Evolutionary conservation across 2,797 vertebrate genomes (phyloP).

Genomic region (Poeciliopsis paucimaculata): DNA sequence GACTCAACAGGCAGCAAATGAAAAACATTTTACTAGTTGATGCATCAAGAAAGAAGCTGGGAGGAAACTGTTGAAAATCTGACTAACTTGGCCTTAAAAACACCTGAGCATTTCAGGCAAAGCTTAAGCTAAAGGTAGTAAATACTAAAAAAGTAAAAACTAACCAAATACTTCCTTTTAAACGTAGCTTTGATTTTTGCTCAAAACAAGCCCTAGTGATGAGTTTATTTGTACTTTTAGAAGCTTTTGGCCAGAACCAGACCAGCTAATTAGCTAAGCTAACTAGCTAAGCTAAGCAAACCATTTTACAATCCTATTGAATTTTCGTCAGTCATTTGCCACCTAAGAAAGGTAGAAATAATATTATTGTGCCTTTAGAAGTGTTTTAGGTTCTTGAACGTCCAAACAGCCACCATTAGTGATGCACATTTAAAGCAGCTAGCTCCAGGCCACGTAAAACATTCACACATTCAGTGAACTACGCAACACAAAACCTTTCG

Average conservation of each 20-base stretch:
- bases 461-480: slow-evolving; percentile 43
- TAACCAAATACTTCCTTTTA: background rate
- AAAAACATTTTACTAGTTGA: background rate
- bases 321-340: background rate
- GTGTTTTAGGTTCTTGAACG: slow-evolving; percentile 8
- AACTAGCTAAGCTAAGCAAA: slow-evolving; percentile 16
- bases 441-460: slow-evolving; percentile 30
- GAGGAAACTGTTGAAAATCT: background rate
- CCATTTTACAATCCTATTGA: background rate
- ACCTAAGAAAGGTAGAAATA: background rate
- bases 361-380: slow-evolving; percentile 8
- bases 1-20: background rate
- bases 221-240: background rate
- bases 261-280: background rate
- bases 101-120: background rate
- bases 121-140: background rate
- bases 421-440: slow-evolving; percentile 33
- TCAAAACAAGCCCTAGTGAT: background rate
- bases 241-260: background rate
- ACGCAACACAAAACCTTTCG: slow-evolving; percentile 40
- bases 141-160: background rate
- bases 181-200: background rate
- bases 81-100: background rate
- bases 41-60: background rate
- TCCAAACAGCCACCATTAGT: background rate